These are phyloP conservation scores for Bellardia bayeri DNA, from an alignment of 2,888 invertebrate species.

Conservation along the genomic window DNA sequence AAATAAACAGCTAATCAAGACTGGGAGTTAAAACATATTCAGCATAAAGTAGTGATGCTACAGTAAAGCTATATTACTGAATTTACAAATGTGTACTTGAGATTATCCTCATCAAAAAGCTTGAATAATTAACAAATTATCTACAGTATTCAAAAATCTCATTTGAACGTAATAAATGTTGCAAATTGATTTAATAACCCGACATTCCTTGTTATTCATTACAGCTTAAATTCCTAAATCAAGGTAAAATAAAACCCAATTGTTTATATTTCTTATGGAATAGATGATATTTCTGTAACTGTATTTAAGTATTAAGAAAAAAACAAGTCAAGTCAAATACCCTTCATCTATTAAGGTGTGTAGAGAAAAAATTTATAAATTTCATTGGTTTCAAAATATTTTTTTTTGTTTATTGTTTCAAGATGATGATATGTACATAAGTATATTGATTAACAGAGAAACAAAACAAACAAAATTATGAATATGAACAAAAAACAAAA, in stretches of 20 bases:
- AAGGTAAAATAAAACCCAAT: constrained; percentile 12
- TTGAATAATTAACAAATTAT: too few relatives aligned
- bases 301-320: background rate
- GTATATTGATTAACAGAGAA: constrained; percentile 36
- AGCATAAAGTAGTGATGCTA: too few relatives aligned
- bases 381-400: constrained; percentile 18
- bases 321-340: background rate
- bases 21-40: too few relatives aligned
- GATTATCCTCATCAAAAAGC: too few relatives aligned
- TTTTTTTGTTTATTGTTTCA: constrained; percentile 24
- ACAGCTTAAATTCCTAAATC: background rate
- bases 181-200: background rate
- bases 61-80: too few relatives aligned
- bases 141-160: too few relatives aligned
- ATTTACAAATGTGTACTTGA: too few relatives aligned
- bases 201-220: background rate
- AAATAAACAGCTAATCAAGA: too few relatives aligned
- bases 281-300: background rate
- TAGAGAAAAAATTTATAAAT: constrained; percentile 26
- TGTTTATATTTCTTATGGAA: constrained; percentile 29
- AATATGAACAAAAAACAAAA: constrained; percentile 14
- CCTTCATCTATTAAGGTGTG: constrained; percentile 48
- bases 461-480: constrained; percentile 1
- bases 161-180: background rate
- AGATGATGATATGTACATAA: constrained; percentile 11